These are phyloP conservation scores for Melinaea marsaeus DNA, from an alignment of 2,888 invertebrate genomes.

Conservation along the genomic window DNA sequence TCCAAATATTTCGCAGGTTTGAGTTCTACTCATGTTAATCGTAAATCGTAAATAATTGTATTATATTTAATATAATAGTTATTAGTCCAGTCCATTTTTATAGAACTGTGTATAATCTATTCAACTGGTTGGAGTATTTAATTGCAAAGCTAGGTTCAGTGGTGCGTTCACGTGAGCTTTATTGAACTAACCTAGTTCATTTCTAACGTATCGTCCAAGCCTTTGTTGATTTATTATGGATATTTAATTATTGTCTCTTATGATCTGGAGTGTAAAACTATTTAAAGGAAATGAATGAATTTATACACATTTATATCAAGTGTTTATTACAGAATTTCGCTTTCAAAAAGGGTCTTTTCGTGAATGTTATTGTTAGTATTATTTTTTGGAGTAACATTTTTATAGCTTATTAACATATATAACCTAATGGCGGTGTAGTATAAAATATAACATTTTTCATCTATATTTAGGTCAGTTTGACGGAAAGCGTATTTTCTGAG, in stretches of 20 bases:
- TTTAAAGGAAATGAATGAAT: neutral
- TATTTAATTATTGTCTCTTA: neutral
- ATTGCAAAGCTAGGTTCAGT: slow-evolving; percentile 42
- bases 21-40: neutral
- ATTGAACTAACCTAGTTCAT: slow-evolving; percentile 38
- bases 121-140: slow-evolving; percentile 42
- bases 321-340: no score
- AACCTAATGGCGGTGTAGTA: no score
- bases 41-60: neutral
- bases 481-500: no score
- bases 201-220: slow-evolving; percentile 11
- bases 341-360: no score
- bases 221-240: slow-evolving; percentile 1
- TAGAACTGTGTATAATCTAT: slow-evolving; percentile 9
- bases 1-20: neutral
- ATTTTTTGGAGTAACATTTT: no score
- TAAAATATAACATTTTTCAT: no score
- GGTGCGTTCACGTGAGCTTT: slow-evolving; percentile 49
- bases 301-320: no score
- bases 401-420: no score
- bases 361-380: no score
- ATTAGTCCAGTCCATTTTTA: neutral
- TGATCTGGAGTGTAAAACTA: neutral
- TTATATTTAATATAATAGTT: no score
- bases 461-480: no score